A percentile compares a stretch with the other conserved stretches of the same genome.
phyloP scores from a whole-genome alignment of 1,140 invertebrate genomes.

The Drosophila trapezifrons region DNA sequence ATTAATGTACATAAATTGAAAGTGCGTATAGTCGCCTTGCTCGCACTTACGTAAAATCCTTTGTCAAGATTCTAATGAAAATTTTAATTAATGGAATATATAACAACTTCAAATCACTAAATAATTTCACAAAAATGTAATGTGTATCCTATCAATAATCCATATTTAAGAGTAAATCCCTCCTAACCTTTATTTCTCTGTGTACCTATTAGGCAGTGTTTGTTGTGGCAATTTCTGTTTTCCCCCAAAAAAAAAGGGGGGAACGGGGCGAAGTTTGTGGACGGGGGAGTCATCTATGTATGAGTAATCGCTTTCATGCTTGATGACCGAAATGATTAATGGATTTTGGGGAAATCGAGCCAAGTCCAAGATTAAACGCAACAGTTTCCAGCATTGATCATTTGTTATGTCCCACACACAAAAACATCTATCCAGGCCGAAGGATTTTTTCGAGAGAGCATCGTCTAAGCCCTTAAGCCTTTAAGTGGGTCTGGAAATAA shows the following conservation, averaged over 20 bases:
- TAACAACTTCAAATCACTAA: neutral
- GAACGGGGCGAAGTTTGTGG: neutral
- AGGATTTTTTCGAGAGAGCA: slow-evolving; percentile 14
- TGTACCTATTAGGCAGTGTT: slow-evolving; percentile 73
- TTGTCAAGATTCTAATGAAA: too few relatives aligned
- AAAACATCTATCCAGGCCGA: slow-evolving; percentile 29
- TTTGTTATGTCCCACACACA: slow-evolving; percentile 60
- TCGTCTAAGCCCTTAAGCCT: slow-evolving; percentile 37
- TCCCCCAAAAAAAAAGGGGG: slow-evolving; percentile 15
- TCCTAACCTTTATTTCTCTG: neutral
- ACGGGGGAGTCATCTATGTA: slow-evolving; percentile 64
- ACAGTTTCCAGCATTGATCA: slow-evolving; percentile 79
- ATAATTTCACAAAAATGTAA: neutral
- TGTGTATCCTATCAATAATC: too few relatives aligned
- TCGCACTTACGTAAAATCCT: too few relatives aligned
- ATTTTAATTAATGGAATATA: too few relatives aligned
- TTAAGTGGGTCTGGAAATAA: slow-evolving; percentile 26
- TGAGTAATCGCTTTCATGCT: slow-evolving; percentile 81
- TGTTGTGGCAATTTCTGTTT: slow-evolving; percentile 57
- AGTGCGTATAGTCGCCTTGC: too few relatives aligned
- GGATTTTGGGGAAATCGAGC: slow-evolving; percentile 67
- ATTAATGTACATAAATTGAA: too few relatives aligned
- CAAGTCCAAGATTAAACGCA: slow-evolving; percentile 79
- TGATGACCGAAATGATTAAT: slow-evolving; percentile 81
- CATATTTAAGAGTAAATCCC: too few relatives aligned